Evolutionary conservation across 1,140 invertebrate genomes (phyloP).

Genomic region (Acyrthosiphon pisum): DNA sequence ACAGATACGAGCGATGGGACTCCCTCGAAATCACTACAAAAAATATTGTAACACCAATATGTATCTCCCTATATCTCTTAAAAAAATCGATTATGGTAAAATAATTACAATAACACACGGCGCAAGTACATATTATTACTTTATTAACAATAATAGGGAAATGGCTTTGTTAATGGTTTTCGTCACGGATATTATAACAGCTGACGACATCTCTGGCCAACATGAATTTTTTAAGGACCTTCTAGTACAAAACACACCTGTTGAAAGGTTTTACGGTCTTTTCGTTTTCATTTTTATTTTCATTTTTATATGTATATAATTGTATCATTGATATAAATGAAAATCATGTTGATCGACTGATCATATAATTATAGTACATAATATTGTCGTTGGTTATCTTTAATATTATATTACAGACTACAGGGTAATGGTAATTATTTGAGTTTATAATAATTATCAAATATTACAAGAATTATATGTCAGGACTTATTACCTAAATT

Average conservation of each 20-base stretch:
- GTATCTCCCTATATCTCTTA: background rate
- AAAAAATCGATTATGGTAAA: background rate
- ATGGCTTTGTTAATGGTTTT: background rate
- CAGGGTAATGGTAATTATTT: background rate
- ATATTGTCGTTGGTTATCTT: background rate
- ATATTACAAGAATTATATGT: background rate
- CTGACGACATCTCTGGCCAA: background rate
- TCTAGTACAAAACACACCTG: background rate
- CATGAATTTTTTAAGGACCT: background rate
- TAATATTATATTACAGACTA: background rate
- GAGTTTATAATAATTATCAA: constrained; percentile 2
- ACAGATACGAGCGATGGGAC: too few species aligned
- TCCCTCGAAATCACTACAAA: background rate
- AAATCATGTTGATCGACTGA: background rate
- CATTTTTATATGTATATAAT: background rate
- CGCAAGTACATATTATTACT: too few species aligned
- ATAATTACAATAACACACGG: background rate
- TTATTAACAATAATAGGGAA: background rate
- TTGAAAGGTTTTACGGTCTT: background rate
- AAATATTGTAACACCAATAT: background rate
- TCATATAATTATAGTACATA: background rate
- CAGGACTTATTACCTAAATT: constrained; percentile 16
- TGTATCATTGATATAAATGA: too few species aligned
- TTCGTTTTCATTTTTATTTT: background rate
- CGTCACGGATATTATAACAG: background rate